Evolutionary conservation across 2,113 vertebrate genomes (phyloP).

Genomic region (Hippocampus abdominalis): DNA sequence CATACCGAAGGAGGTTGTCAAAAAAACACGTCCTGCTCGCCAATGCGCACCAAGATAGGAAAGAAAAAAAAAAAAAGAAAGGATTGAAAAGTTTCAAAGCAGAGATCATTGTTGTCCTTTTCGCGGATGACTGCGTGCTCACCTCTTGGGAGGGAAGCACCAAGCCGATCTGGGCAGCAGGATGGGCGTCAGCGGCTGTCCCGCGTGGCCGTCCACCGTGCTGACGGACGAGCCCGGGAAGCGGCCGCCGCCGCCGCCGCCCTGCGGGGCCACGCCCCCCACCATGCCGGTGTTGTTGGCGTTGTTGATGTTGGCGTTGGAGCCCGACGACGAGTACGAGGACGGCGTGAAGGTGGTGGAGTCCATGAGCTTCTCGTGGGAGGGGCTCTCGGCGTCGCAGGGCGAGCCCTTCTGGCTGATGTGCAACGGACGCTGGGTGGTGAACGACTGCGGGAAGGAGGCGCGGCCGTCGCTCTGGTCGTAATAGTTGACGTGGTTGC

Average conservation of each 20-base stretch:
- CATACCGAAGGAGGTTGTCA: slow-evolving; percentile 77
- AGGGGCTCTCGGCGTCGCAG: slow-evolving; percentile 85
- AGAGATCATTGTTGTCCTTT: neutral
- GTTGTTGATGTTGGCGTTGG: slow-evolving; percentile 98
- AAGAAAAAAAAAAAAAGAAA: slow-evolving; percentile 35
- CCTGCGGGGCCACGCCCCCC: slow-evolving; percentile 43
- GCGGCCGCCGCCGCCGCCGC: slow-evolving; percentile 61
- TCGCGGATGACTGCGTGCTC: slow-evolving; percentile 32
- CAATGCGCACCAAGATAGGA: slow-evolving; percentile 48
- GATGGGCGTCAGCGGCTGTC: slow-evolving; percentile 79
- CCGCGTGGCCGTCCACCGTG: slow-evolving; percentile 83
- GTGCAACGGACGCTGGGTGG: slow-evolving; percentile 92
- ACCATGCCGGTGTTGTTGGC: slow-evolving; percentile 94
- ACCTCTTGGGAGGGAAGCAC: slow-evolving; percentile 91
- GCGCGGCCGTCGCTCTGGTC: slow-evolving; percentile 85
- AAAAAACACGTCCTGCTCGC: slow-evolving; percentile 77
- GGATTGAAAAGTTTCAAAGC: slow-evolving; percentile 45
- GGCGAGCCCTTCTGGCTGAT: slow-evolving; percentile 91
- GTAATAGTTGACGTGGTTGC: slow-evolving; percentile 96
- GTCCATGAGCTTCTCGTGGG: slow-evolving; percentile 94
- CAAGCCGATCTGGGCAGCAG: slow-evolving; percentile 81
- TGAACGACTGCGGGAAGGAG: slow-evolving; percentile 92
- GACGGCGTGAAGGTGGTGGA: slow-evolving; percentile 97
- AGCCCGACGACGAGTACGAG: slow-evolving; percentile 93
- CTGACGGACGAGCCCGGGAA: slow-evolving; percentile 81